These are phyloP conservation scores for Anthonomus grandis DNA, from an alignment of 1,140 invertebrate species.

Conservation along the genomic window DNA sequence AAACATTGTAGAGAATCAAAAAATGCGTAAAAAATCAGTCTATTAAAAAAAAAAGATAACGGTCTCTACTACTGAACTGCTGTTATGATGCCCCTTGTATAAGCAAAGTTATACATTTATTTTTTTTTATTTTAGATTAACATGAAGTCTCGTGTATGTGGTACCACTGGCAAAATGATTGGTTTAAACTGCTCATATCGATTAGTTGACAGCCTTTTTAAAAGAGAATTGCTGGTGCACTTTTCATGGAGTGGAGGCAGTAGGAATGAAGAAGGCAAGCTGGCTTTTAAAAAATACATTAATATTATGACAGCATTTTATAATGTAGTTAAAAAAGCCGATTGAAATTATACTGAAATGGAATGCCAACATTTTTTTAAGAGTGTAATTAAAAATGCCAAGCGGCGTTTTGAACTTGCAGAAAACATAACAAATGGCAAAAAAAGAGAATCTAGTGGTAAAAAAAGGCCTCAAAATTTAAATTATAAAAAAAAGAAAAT, in stretches of 20 bases:
- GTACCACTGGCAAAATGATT: background rate
- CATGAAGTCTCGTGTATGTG: background rate
- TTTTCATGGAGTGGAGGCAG: background rate
- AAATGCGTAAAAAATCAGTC: too few species aligned
- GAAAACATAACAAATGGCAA: background rate
- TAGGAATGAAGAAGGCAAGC: background rate
- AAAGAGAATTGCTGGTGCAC: background rate
- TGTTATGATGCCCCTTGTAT: too few species aligned
- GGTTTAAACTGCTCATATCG: background rate
- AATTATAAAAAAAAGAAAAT: conserved; percentile 3
- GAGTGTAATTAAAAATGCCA: background rate
- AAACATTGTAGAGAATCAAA: too few species aligned
- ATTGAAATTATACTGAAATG: background rate
- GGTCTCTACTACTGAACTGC: too few species aligned
- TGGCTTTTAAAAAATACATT: background rate
- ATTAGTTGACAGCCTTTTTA: background rate
- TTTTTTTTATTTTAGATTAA: background rate
- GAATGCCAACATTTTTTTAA: background rate
- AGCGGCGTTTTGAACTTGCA: background rate
- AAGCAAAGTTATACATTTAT: too few species aligned
- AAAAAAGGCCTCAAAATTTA: conserved; percentile 3
- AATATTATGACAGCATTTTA: background rate
- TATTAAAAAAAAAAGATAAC: too few species aligned
- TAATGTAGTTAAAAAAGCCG: background rate
- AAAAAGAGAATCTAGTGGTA: background rate